A percentile compares a stretch with the other conserved stretches of the same genome.
These are phyloP conservation scores for Stenodera caucasica DNA, from an alignment of 2,888 invertebrate genomes.

Conservation along the genomic window DNA sequence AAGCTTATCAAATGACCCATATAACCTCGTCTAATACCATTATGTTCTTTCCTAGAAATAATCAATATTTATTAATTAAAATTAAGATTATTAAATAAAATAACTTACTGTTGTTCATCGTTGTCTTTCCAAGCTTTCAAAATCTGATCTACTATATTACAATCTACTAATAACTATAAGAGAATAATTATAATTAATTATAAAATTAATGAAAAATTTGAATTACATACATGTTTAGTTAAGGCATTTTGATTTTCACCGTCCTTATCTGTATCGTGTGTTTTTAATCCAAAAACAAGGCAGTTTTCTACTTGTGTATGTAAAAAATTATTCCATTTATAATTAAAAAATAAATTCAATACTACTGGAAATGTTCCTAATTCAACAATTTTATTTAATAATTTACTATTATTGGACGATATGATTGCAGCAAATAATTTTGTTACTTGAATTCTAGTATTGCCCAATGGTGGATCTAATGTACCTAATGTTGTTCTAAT, in stretches of 20 bases:
- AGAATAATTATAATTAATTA: slow-evolving; percentile 27
- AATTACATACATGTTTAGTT: slow-evolving; percentile 59
- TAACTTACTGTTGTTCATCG: slow-evolving; percentile 73
- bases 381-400: slow-evolving; percentile 66
- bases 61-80: background rate
- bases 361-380: slow-evolving; percentile 64
- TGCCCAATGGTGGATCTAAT: slow-evolving; percentile 76
- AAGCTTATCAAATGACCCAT: slow-evolving; percentile 70
- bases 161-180: slow-evolving; percentile 63
- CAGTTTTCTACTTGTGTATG: slow-evolving; percentile 87
- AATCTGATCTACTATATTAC: slow-evolving; percentile 76
- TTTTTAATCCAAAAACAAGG: slow-evolving; percentile 69
- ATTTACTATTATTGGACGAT: slow-evolving; percentile 69
- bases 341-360: slow-evolving; percentile 86
- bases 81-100: background rate
- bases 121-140: slow-evolving; percentile 82
- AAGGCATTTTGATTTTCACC: slow-evolving; percentile 55
- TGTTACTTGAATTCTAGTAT: slow-evolving; percentile 77
- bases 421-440: slow-evolving; percentile 78
- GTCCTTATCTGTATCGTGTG: slow-evolving; percentile 48
- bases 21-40: slow-evolving; percentile 64
- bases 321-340: slow-evolving; percentile 93
- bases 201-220: slow-evolving; percentile 15
- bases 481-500: slow-evolving; percentile 72
- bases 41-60: slow-evolving; percentile 55